phyloP scores from a whole-genome alignment of 2,888 invertebrate species.

The Apoderus coryli region DNA sequence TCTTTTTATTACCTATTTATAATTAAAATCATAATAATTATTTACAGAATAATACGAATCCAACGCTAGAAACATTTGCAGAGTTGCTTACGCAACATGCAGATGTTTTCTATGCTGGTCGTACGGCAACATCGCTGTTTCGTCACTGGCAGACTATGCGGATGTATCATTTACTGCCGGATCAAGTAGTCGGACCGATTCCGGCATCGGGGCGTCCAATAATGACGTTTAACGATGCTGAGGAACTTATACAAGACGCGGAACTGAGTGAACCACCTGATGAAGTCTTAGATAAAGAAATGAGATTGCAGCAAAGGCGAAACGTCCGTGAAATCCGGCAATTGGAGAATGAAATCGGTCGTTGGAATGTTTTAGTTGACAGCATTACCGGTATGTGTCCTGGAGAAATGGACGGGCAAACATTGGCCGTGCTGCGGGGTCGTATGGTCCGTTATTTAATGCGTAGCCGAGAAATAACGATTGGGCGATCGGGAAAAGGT shows the following conservation, averaged over 20 bases:
- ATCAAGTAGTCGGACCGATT: slow-evolving; percentile 54
- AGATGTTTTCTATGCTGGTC: slow-evolving; percentile 70
- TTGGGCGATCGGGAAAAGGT: slow-evolving; percentile 81
- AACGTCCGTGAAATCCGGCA: slow-evolving; percentile 57
- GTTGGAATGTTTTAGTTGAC: slow-evolving; percentile 89
- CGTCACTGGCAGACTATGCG: slow-evolving; percentile 88
- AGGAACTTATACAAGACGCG: slow-evolving; percentile 73
- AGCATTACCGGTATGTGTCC: slow-evolving; percentile 72
- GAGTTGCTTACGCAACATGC: slow-evolving; percentile 71
- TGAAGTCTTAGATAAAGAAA: slow-evolving; percentile 65
- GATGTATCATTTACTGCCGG: slow-evolving; percentile 80
- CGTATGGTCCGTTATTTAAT: slow-evolving; percentile 86
- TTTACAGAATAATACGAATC: no score
- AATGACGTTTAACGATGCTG: slow-evolving; percentile 78
- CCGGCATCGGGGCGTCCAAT: slow-evolving; percentile 32
- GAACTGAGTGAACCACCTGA: slow-evolving; percentile 72
- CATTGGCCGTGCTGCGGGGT: slow-evolving; percentile 82
- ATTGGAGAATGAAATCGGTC: slow-evolving; percentile 65
- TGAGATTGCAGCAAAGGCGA: slow-evolving; percentile 52
- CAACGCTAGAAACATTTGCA: slow-evolving; percentile 67
- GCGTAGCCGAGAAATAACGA: slow-evolving; percentile 88
- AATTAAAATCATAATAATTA: no score
- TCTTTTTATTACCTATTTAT: no score
- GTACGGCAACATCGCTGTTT: slow-evolving; percentile 73
- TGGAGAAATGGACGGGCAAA: slow-evolving; percentile 85